Percentiles rank a stretch among this genome's conserved stretches.
Conservation (phyloP, 1,140 invertebrate genomes). For the Sycobia sp. region DNA sequence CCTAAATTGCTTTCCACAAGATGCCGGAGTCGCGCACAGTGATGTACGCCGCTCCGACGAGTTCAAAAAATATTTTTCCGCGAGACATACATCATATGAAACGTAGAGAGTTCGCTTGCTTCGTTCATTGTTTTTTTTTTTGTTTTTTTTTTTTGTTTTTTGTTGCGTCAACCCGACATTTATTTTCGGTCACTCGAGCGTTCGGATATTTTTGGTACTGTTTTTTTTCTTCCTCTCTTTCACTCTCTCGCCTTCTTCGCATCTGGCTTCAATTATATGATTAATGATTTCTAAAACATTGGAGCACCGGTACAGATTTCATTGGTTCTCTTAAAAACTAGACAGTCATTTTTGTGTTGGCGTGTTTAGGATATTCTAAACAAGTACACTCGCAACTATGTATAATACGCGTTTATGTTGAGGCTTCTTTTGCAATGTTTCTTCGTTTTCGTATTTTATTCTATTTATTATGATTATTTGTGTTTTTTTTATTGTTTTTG, state of each 20-base stretch:
- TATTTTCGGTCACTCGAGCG: too few species aligned
- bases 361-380: constrained; percentile 32
- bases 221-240: not conserved
- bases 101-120: too few species aligned
- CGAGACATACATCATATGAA: not conserved
- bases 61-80: constrained; percentile 31
- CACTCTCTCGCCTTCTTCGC: not conserved
- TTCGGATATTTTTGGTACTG: too few species aligned
- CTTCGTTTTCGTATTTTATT: constrained; percentile 42
- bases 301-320: constrained; percentile 14
- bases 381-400: constrained; percentile 17
- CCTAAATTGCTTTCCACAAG: not conserved
- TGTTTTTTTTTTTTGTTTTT: not conserved
- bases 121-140: too few species aligned
- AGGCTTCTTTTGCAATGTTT: constrained; percentile 25
- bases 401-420: constrained; percentile 9
- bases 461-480: constrained; percentile 14
- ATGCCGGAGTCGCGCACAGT: too few species aligned
- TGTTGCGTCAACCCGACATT: too few species aligned
- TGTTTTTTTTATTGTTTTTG: constrained; percentile 39
- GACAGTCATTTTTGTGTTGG: constrained; percentile 34
- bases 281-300: too few species aligned
- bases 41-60: not conserved
- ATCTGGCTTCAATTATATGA: too few species aligned
- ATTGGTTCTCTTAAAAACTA: constrained; percentile 23